Conservation (phyloP, 2,888 invertebrate genomes). For the Tipula vernalis region DNA sequence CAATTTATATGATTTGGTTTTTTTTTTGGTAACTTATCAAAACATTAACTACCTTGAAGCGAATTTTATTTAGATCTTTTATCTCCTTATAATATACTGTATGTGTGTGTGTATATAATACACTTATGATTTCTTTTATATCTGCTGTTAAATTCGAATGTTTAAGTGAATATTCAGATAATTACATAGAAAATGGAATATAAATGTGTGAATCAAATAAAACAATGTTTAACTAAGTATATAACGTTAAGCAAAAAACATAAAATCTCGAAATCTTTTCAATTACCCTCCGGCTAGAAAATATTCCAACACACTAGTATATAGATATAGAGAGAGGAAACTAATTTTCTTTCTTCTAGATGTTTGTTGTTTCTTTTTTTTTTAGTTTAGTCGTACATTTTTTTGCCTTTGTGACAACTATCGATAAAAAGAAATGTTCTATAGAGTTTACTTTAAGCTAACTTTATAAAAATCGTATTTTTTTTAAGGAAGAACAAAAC, state of each 20-base stretch:
- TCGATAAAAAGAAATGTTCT: neutral
- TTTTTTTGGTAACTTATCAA: neutral
- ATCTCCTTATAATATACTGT: neutral
- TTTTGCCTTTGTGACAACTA: neutral
- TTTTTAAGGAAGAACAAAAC: neutral
- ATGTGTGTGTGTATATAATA: neutral
- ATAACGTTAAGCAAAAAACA: neutral
- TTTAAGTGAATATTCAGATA: neutral
- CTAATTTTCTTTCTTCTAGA: neutral
- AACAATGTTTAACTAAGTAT: neutral
- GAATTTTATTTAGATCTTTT: neutral
- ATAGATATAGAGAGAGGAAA: neutral
- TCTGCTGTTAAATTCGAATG: neutral
- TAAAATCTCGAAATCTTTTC: neutral
- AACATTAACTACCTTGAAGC: neutral
- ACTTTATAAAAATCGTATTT: neutral
- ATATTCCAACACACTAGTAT: neutral
- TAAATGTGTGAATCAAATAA: neutral
- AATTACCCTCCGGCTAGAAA: neutral
- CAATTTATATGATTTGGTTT: no score
- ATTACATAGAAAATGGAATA: neutral
- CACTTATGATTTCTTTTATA: neutral
- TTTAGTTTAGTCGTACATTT: neutral
- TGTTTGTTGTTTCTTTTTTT: neutral
- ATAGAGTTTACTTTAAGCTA: neutral